These are phyloP conservation scores for Athalia circularis DNA, from an alignment of 2,888 invertebrate species.

Conservation along the genomic window DNA sequence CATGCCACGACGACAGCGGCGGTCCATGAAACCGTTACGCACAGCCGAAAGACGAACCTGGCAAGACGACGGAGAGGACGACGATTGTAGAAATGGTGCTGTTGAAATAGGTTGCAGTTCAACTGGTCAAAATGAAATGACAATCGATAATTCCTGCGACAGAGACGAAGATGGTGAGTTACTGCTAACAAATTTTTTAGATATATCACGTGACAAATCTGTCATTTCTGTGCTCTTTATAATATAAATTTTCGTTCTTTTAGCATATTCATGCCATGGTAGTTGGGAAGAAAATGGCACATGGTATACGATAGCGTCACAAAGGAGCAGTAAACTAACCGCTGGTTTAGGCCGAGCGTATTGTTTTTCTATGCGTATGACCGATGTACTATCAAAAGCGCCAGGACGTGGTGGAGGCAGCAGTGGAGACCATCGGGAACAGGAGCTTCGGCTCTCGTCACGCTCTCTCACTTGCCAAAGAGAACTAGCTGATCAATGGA, in stretches of 20 bases:
- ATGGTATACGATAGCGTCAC: conserved; percentile 83
- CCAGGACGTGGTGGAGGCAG: conserved; percentile 58
- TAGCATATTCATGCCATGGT: conserved; percentile 85
- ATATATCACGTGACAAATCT: conserved; percentile 68
- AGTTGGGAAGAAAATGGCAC: conserved; percentile 82
- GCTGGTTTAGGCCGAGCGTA: conserved; percentile 61
- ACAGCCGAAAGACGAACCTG: conserved; percentile 57
- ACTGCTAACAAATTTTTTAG: conserved; percentile 54
- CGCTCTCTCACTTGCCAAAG: conserved; percentile 67
- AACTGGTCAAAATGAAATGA: conserved; percentile 68
- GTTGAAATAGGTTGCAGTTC: conserved; percentile 70
- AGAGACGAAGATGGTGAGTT: conserved; percentile 63
- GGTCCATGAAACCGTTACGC: conserved; percentile 53
- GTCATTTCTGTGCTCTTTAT: conserved; percentile 6
- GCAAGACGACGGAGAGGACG: conserved; percentile 58
- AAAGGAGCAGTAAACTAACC: conserved; percentile 58
- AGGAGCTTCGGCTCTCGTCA: conserved; percentile 66
- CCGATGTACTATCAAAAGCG: conserved; percentile 58
- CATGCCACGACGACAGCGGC: conserved; percentile 59
- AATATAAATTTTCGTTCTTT: conserved; percentile 48
- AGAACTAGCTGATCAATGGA: conserved; percentile 62
- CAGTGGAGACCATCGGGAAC: conserved; percentile 61
- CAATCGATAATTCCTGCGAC: conserved; percentile 68
- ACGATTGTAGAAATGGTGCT: conserved; percentile 66
- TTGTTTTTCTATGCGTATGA: conserved; percentile 69